phyloP scores from a whole-genome alignment of 35 echinoderm and acorn worm genomes.

The Amphiura filiformis region DNA sequence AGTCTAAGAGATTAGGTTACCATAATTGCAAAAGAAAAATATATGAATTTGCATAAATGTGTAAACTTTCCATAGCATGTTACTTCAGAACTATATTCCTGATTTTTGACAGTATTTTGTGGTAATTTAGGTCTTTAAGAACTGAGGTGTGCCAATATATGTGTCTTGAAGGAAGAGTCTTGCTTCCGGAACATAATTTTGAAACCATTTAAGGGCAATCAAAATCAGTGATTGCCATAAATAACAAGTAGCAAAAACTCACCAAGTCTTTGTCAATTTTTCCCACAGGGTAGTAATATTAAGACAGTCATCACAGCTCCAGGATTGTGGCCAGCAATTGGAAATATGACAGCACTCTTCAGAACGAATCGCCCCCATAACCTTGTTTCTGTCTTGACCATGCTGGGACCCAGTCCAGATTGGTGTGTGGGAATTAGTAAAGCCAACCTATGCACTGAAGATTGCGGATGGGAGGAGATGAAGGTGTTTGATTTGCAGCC shows the following conservation, averaged over 20 bases:
- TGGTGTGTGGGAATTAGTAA: conserved; percentile 80
- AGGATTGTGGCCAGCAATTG: conserved; percentile 77
- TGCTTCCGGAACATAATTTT: background rate
- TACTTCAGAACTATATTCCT: too few species aligned
- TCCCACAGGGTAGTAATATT: conserved; percentile 78
- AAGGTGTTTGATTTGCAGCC: conserved; percentile 66
- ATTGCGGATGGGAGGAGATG: conserved; percentile 78
- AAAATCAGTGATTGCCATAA: too few species aligned
- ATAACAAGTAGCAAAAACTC: too few species aligned
- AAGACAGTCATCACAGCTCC: conserved; percentile 75
- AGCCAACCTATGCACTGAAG: conserved; percentile 68
- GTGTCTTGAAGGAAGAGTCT: too few species aligned
- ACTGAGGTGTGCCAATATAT: too few species aligned
- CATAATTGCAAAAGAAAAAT: too few species aligned
- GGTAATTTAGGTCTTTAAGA: too few species aligned
- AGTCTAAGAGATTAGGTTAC: too few species aligned
- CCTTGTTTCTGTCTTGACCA: conserved; percentile 73
- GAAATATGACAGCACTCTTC: conserved; percentile 62
- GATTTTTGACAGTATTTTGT: too few species aligned
- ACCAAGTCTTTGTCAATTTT: too few species aligned
- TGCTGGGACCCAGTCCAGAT: conserved; percentile 96
- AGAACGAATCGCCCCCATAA: conserved; percentile 53
- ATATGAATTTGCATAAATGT: too few species aligned
- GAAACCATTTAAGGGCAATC: background rate
- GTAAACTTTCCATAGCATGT: too few species aligned